phyloP scores from a whole-genome alignment of 2,113 vertebrate species.

The Diadophis punctatus region DNA sequence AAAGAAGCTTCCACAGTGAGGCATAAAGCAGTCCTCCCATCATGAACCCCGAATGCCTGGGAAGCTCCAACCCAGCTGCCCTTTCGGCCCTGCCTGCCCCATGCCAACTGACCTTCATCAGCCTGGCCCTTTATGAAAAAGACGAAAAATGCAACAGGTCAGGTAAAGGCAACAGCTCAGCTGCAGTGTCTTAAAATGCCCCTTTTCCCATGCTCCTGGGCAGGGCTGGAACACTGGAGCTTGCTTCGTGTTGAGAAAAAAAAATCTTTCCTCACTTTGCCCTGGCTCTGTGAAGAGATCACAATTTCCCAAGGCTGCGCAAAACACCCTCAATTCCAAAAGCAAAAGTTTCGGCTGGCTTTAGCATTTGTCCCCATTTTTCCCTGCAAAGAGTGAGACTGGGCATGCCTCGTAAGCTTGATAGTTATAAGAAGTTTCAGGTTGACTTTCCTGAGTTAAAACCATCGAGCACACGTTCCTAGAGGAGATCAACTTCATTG shows the following conservation, averaged over 20 bases:
- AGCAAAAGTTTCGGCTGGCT: not conserved
- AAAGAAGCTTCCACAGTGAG: not conserved
- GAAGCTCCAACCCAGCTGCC: not conserved
- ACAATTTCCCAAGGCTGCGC: not conserved
- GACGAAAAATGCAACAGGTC: not conserved
- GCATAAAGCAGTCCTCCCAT: not conserved
- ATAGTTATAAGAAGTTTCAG: not conserved
- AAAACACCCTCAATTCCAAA: not conserved
- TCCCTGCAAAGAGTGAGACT: too few species aligned
- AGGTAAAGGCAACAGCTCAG: not conserved
- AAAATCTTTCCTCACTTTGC: not conserved
- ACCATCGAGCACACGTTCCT: not conserved
- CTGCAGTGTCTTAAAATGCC: not conserved
- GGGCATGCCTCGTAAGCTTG: not conserved
- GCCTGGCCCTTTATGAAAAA: not conserved
- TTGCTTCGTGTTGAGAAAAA: too few species aligned
- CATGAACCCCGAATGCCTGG: not conserved
- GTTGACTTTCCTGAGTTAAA: not conserved
- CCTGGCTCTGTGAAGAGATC: not conserved
- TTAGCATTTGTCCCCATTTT: too few species aligned
- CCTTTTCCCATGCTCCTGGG: too few species aligned
- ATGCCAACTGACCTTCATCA: not conserved
- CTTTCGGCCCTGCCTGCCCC: not conserved
- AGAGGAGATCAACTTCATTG: not conserved
- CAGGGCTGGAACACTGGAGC: too few species aligned